Evolutionary conservation across 2,113 vertebrate species (phyloP).

Genomic region (Atherinomorus stipes): DNA sequence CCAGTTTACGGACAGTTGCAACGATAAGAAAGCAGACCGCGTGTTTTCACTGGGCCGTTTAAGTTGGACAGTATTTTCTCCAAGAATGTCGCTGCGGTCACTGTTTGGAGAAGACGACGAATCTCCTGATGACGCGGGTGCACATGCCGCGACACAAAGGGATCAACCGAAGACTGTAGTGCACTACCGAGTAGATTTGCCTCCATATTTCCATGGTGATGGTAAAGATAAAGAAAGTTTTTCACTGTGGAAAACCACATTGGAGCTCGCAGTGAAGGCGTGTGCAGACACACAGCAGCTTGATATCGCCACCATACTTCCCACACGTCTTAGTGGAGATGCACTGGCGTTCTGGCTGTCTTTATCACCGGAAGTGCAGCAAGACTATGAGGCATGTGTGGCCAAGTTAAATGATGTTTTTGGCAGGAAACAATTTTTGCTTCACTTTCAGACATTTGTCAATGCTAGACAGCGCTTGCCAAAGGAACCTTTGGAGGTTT

Average conservation of each 20-base stretch:
- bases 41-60: background rate
- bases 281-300: background rate
- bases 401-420: too few relatives aligned
- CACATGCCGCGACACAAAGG: too few relatives aligned
- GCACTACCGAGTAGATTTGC: background rate
- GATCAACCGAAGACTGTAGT: background rate
- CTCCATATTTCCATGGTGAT: background rate
- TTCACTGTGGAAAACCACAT: background rate
- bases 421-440: too few relatives aligned
- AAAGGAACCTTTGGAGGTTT: too few relatives aligned
- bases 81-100: too few relatives aligned
- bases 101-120: too few relatives aligned
- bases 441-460: too few relatives aligned
- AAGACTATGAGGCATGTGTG: background rate
- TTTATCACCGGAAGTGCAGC: background rate
- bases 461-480: too few relatives aligned
- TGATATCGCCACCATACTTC: background rate
- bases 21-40: too few relatives aligned
- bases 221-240: conserved; percentile 3
- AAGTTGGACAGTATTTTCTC: background rate
- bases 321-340: background rate
- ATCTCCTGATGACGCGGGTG: too few relatives aligned
- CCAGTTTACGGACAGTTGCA: too few relatives aligned
- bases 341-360: background rate
- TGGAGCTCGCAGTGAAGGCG: conserved; percentile 2